Evolutionary conservation across 2,888 invertebrate genomes (phyloP).

Genomic region (Danaus chrysippus): DNA sequence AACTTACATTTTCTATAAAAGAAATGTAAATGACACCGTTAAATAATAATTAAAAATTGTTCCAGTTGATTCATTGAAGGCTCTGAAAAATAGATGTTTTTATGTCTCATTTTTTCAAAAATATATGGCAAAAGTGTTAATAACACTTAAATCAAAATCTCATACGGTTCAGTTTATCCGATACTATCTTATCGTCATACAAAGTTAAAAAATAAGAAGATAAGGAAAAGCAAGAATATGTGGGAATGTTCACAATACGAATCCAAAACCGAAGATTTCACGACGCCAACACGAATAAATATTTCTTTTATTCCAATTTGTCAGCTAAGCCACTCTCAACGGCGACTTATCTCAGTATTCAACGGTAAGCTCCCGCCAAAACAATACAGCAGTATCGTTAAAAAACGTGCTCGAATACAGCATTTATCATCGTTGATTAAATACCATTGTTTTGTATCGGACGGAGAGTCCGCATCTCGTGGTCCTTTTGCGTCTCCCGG

Average conservation of each 20-base stretch:
- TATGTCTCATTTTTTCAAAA: no score
- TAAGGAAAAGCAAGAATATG: conserved; percentile 37
- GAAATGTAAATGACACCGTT: conserved; percentile 7
- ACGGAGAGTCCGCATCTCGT: conserved; percentile 62
- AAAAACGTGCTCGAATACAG: conserved; percentile 77
- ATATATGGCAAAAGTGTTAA: no score
- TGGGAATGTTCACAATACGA: conserved; percentile 48
- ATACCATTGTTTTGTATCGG: conserved; percentile 79
- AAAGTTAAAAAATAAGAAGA: conserved; percentile 21
- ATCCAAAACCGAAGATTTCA: conserved; percentile 34
- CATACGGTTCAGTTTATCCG: conserved; percentile 14
- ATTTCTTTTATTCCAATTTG: conserved; percentile 79
- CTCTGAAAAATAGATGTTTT: no score
- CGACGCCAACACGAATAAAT: conserved; percentile 71
- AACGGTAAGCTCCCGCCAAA: conserved; percentile 77
- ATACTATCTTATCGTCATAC: conserved; percentile 22
- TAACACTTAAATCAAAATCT: conserved; percentile 8
- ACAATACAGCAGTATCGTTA: conserved; percentile 77
- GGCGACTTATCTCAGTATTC: conserved; percentile 76
- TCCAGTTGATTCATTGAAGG: no score
- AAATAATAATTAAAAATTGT: no score
- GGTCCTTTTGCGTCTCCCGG: conserved; percentile 67
- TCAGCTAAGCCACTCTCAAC: conserved; percentile 77
- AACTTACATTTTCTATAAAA: not conserved
- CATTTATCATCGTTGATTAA: conserved; percentile 80